Percentiles rank a stretch among this genome's conserved stretches.
These are phyloP conservation scores for Meganola albula DNA, from an alignment of 2,888 invertebrate genomes.

Conservation along the genomic window DNA sequence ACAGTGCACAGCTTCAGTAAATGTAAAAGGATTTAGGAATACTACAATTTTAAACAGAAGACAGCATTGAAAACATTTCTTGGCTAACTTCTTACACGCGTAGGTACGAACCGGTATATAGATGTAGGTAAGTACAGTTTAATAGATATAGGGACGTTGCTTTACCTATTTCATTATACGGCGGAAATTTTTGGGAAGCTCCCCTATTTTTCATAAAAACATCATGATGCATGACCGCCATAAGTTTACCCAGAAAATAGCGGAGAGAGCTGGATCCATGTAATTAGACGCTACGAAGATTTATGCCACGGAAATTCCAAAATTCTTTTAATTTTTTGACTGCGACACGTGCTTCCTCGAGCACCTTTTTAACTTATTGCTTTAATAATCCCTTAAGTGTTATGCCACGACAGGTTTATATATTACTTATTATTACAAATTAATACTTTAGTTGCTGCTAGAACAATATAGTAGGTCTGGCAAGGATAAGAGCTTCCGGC, in stretches of 20 bases:
- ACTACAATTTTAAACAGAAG: constrained; percentile 12
- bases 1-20: constrained; percentile 26
- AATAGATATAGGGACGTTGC: constrained; percentile 26
- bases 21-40: constrained; percentile 19
- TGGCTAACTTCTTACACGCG: too few relatives aligned
- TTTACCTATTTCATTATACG: constrained; percentile 46
- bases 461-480: too few relatives aligned
- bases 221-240: constrained; percentile 67
- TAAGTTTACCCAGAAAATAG: constrained; percentile 62
- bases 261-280: constrained; percentile 58
- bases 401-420: too few relatives aligned
- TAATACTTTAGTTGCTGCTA: too few relatives aligned
- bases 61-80: constrained; percentile 16
- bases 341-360: constrained; percentile 48
- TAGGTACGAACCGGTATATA: too few relatives aligned
- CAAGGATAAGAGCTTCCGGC: too few relatives aligned
- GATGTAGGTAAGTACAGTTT: constrained; percentile 12
- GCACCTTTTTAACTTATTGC: constrained; percentile 33
- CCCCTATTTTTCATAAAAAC: constrained; percentile 62
- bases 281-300: constrained; percentile 71
- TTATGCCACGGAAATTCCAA: constrained; percentile 63
- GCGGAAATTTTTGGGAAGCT: constrained; percentile 38
- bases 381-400: too few relatives aligned
- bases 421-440: too few relatives aligned
- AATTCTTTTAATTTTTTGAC: constrained; percentile 68